These are phyloP conservation scores for Cyprinodon diabolis DNA, from an alignment of 2,797 vertebrate species.

Conservation along the genomic window DNA sequence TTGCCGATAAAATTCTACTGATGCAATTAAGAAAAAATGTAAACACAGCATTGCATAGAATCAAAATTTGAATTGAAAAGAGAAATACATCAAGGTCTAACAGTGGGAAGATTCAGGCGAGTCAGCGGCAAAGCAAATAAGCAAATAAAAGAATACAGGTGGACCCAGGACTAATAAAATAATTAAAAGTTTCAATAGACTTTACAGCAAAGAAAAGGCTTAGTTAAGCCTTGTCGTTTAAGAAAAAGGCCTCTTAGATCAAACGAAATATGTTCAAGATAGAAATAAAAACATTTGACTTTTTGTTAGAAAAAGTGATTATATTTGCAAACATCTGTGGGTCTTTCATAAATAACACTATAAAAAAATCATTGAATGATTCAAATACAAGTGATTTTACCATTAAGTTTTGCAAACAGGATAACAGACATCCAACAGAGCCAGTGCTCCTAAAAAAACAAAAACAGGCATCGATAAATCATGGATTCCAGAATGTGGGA, in stretches of 20 bases:
- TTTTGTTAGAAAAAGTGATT: too few species aligned
- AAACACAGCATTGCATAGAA: constrained; percentile 38
- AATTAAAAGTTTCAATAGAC: too few species aligned
- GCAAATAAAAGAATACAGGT: too few species aligned
- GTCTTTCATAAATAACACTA: neutral
- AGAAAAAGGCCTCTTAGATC: too few species aligned
- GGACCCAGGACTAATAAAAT: too few species aligned
- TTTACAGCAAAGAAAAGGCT: too few species aligned
- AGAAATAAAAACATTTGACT: too few species aligned
- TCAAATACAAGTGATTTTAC: constrained; percentile 17
- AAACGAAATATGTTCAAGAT: too few species aligned
- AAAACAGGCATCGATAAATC: constrained; percentile 64
- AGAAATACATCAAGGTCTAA: too few species aligned
- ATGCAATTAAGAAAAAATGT: constrained; percentile 31
- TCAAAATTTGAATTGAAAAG: neutral
- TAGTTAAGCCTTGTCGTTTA: too few species aligned
- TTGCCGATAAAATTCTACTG: constrained; percentile 28
- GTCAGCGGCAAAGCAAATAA: too few species aligned
- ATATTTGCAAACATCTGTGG: neutral
- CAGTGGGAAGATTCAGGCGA: too few species aligned
- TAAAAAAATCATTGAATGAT: constrained; percentile 2
- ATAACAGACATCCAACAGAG: constrained; percentile 53
- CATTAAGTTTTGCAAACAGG: constrained; percentile 24
- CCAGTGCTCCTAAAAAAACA: constrained; percentile 66
- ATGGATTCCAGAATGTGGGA: constrained; percentile 72